Evolutionary conservation across 2,797 vertebrate genomes (phyloP).

Genomic region (Trachops cirrhosus): DNA sequence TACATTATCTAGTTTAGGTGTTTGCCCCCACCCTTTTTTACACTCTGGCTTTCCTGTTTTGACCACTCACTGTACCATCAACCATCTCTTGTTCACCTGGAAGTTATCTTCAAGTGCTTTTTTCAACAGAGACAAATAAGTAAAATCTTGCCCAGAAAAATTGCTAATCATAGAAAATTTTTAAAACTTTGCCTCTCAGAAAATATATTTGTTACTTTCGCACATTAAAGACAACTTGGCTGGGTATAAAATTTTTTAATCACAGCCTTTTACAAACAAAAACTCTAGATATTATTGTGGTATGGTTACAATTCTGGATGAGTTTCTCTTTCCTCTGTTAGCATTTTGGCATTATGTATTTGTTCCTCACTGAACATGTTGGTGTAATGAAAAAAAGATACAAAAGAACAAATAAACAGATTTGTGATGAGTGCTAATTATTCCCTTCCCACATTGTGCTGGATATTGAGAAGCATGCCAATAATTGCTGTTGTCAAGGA

Average conservation of each 20-base stretch:
- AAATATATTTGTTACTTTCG: not conserved
- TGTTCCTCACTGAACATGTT: not conserved
- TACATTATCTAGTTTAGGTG: not conserved
- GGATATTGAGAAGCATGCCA: not conserved
- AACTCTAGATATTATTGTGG: not conserved
- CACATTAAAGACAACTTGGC: not conserved
- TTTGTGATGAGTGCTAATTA: not conserved
- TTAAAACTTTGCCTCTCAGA: not conserved
- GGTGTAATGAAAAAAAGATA: not conserved
- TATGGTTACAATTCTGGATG: not conserved
- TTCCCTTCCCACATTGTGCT: not conserved
- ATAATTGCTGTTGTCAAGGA: not conserved
- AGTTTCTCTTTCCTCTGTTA: not conserved
- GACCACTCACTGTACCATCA: not conserved
- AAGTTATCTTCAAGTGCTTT: not conserved
- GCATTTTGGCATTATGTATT: not conserved
- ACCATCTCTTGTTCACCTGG: not conserved
- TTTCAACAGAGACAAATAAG: not conserved
- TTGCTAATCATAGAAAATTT: not conserved
- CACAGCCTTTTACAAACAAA: not conserved
- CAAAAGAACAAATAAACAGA: not conserved
- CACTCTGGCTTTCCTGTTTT: not conserved
- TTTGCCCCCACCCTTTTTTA: not conserved
- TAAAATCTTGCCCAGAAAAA: not conserved
- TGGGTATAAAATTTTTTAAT: slow-evolving; percentile 58